These are phyloP conservation scores for Eupeodes corollae DNA, from an alignment of 1,140 invertebrate species.

Conservation along the genomic window DNA sequence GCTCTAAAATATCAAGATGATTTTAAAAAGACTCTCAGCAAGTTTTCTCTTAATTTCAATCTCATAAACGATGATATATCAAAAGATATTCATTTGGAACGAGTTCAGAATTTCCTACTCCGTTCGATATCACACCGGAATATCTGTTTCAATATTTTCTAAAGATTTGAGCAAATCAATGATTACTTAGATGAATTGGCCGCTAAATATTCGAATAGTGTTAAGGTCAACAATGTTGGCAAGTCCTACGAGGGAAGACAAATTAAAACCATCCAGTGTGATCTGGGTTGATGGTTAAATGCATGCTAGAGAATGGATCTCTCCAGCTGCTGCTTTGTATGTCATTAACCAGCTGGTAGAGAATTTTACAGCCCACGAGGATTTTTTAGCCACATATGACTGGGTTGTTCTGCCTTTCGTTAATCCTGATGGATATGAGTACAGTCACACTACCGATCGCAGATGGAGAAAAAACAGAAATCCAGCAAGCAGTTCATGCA, in stretches of 20 bases:
- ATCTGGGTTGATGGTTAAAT: constrained; percentile 41
- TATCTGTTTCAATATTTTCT: too few relatives aligned
- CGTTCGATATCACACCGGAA: constrained; percentile 11
- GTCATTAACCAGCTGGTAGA: constrained; percentile 46
- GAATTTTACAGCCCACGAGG: constrained; percentile 31
- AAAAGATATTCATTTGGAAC: not conserved
- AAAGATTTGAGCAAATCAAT: constrained; percentile 30
- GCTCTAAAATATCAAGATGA: constrained; percentile 19
- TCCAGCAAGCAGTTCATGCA: constrained; percentile 31
- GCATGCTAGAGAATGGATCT: constrained; percentile 56
- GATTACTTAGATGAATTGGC: constrained; percentile 35
- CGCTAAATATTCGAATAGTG: constrained; percentile 25
- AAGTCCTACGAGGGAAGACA: constrained; percentile 36
- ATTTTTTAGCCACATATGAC: constrained; percentile 39
- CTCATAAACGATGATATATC: constrained; percentile 22
- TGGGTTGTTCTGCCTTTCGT: constrained; percentile 42
- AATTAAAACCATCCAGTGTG: constrained; percentile 37
- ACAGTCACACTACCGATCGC: constrained; percentile 17
- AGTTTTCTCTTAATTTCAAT: constrained; percentile 11
- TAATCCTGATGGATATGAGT: constrained; percentile 36
- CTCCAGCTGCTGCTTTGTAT: constrained; percentile 46
- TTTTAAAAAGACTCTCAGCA: constrained; percentile 17
- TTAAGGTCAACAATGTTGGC: constrained; percentile 29
- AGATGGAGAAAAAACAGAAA: constrained; percentile 39
- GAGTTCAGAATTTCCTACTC: constrained; percentile 4